Percentiles rank a stretch among this genome's conserved stretches.
Evolutionary conservation across 2,888 invertebrate genomes (phyloP).

Genomic region (Oligia fasciuncula): DNA sequence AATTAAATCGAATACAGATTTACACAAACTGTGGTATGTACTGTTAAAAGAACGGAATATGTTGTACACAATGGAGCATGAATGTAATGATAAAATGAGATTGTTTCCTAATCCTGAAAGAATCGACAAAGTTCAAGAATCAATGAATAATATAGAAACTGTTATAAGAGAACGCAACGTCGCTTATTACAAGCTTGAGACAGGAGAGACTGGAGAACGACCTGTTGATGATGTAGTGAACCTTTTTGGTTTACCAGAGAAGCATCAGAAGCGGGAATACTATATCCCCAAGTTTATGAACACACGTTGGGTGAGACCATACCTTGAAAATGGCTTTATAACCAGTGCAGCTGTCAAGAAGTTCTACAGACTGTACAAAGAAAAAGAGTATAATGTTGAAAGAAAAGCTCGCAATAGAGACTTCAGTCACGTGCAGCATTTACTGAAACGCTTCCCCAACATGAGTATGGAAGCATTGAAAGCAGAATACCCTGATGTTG

Average conservation of each 20-base stretch:
- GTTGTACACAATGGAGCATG: conserved; percentile 98
- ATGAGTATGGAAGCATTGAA: conserved; percentile 92
- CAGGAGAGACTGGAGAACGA: conserved; percentile 95
- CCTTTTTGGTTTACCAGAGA: conserved; percentile 91
- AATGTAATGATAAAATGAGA: conserved; percentile 91
- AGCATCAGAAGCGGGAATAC: conserved; percentile 91
- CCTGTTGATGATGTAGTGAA: conserved; percentile 91
- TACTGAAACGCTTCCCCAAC: conserved; percentile 94
- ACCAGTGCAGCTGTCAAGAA: conserved; percentile 91
- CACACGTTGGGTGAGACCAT: conserved; percentile 90
- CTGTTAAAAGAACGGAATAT: conserved; percentile 99
- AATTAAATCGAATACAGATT: conserved; percentile 97
- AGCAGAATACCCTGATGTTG: conserved; percentile 93
- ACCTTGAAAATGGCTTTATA: conserved; percentile 88
- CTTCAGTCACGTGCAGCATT: conserved; percentile 92
- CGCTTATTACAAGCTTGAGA: conserved; percentile 97
- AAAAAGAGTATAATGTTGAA: conserved; percentile 91
- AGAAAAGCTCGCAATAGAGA: conserved; percentile 91
- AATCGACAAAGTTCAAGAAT: conserved; percentile 97
- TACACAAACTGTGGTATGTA: conserved; percentile 98
- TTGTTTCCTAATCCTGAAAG: conserved; percentile 97
- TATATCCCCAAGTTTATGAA: conserved; percentile 92
- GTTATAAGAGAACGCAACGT: conserved; percentile 97
- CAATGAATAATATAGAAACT: conserved; percentile 97
- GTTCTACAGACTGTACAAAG: conserved; percentile 90